Base-by-base conservation (phyloP, 2,113 vertebrate species). In the Callopanchax toddi region DNA sequence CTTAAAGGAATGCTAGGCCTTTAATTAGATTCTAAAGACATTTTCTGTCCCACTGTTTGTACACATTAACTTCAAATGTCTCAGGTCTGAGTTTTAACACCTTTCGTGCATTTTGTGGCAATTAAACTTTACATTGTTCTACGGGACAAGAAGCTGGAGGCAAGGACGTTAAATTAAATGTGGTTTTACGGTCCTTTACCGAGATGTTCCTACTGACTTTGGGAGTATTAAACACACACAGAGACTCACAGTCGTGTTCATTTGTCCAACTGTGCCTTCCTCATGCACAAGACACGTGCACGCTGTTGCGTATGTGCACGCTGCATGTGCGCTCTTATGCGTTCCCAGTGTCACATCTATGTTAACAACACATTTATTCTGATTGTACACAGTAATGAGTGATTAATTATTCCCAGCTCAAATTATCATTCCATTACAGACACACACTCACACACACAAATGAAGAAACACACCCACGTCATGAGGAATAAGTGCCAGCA, bases 361-460 rank as follows among this genome's bases (percentile, higher is more conserved):
- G 79, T 83, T 79, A 79, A 74, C 72, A 67, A 83, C 74, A 85
- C 69, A 80, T 90, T 89, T 74, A 79, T 85, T 86, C 79, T 82
- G 66, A 83, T 63, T 78, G 76, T 81, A 77, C 76, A 48, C 72
- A 57, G 81, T 82, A 86, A 89, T 81, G 83, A 87, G 70, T 78
- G 83, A 86, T 86, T 89, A 87, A 92, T 91, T 90, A 85, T 77
- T 85, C 73, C 63, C 79, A 80, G 74, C 78, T 90, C 75, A 76
- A 86, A 85, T 90, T 91, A 85, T 69, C 84, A 85, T 82, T 81
- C 53, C 70, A 81, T 90, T 90, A 86, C 61, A 42, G 29, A 11
- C 43, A 18, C 60, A 57, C 52, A 32, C 46, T 65, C 50, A 29
- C 40, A 49, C 36, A 58, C 70, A 52, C 45, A 63, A 29, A 4